These are phyloP conservation scores for Agrilus mali DNA, from an alignment of 2,888 invertebrate species.

Conservation along the genomic window DNA sequence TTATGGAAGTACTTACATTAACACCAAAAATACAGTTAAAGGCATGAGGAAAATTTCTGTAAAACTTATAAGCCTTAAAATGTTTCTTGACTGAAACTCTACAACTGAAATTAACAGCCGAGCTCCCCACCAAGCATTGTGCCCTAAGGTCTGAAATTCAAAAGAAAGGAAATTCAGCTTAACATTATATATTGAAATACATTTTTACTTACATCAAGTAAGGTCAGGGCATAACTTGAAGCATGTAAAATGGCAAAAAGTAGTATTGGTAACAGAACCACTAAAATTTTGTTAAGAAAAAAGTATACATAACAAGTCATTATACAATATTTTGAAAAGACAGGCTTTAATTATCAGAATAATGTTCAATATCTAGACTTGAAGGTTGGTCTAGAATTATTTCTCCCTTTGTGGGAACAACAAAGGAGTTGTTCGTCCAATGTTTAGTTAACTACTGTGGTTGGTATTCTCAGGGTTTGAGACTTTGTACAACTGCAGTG, in stretches of 20 bases:
- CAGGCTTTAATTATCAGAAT: no score
- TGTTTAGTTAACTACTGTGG: no score
- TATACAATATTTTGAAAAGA: neutral
- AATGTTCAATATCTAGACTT: no score
- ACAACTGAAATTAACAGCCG: constrained; percentile 76
- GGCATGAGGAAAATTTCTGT: constrained; percentile 91
- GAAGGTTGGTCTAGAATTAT: no score
- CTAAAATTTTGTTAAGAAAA: constrained; percentile 39
- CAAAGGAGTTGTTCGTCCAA: no score
- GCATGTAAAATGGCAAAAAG: constrained; percentile 88
- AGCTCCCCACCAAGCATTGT: constrained; percentile 82
- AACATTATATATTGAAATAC: neutral
- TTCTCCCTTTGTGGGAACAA: no score
- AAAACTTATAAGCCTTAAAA: constrained; percentile 81
- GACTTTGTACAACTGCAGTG: no score
- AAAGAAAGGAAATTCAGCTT: constrained; percentile 1
- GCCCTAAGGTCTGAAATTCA: constrained; percentile 67
- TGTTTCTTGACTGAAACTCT: constrained; percentile 81
- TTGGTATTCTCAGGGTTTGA: no score
- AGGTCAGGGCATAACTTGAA: constrained; percentile 77
- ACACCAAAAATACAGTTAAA: constrained; percentile 61
- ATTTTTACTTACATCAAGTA: constrained; percentile 75
- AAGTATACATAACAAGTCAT: neutral
- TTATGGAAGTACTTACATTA: constrained; percentile 59
- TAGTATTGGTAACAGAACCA: constrained; percentile 82